These are phyloP conservation scores for Chrysolina americana DNA, from an alignment of 2,888 invertebrate species.

Conservation along the genomic window DNA sequence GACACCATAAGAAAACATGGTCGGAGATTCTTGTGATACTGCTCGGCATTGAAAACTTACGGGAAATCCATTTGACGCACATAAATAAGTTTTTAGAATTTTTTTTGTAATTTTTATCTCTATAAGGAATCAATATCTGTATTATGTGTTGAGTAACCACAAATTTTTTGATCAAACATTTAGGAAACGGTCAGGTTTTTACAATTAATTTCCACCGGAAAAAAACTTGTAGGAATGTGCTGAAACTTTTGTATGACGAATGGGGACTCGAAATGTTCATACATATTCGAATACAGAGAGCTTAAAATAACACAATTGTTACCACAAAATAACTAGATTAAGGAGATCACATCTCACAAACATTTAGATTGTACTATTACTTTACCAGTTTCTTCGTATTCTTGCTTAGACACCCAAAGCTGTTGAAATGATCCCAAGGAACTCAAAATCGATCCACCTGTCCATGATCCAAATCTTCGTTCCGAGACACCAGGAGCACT, in stretches of 20 bases:
- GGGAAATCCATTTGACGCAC: too few species aligned
- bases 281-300: neutral
- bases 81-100: too few species aligned
- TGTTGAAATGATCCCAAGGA: conserved; percentile 84
- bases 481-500: conserved; percentile 77
- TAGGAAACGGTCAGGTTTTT: neutral
- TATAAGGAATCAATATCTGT: too few species aligned
- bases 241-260: neutral
- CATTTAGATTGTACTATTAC: conserved; percentile 68
- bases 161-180: neutral
- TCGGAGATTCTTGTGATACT: too few species aligned
- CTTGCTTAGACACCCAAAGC: conserved; percentile 84
- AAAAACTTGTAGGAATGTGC: neutral
- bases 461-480: conserved; percentile 81
- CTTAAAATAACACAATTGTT: neutral
- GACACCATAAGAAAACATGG: too few species aligned
- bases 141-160: neutral
- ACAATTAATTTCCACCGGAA: neutral
- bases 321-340: neutral
- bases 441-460: conserved; percentile 82
- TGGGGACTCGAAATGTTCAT: too few species aligned
- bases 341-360: conserved; percentile 54
- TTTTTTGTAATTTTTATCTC: too few species aligned
- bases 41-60: too few species aligned
- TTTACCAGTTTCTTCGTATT: conserved; percentile 83